A percentile compares a stretch with the other conserved stretches of the same genome.
phyloP scores from a whole-genome alignment of 2,113 vertebrate species.

The Oncorhynchus nerka region DNA sequence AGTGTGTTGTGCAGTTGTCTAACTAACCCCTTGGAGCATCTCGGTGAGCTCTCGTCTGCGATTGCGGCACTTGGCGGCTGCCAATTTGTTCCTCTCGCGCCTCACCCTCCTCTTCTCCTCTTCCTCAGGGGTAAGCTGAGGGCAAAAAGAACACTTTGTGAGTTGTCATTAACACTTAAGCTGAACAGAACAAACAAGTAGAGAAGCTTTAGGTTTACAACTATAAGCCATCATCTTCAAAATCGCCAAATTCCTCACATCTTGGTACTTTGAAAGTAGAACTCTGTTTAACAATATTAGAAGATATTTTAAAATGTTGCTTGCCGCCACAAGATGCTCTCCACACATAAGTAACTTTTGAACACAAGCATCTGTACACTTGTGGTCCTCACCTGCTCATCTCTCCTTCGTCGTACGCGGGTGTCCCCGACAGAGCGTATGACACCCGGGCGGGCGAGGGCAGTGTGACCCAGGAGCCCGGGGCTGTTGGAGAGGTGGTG shows the following conservation, averaged over 20 bases:
- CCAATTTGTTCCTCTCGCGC: slow-evolving; percentile 97
- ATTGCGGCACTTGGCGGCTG: slow-evolving; percentile 97
- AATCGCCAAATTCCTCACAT: too few relatives aligned
- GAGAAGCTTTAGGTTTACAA: not conserved
- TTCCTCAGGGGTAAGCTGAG: slow-evolving; percentile 94
- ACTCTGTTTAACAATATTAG: too few relatives aligned
- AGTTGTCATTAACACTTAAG: slow-evolving; percentile 8
- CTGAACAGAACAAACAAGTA: not conserved
- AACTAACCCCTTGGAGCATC: slow-evolving; percentile 94
- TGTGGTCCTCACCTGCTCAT: slow-evolving; percentile 84
- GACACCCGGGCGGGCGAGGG: slow-evolving; percentile 89
- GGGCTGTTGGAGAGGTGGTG: slow-evolving; percentile 84
- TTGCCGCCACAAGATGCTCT: too few relatives aligned
- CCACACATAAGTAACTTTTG: too few relatives aligned
- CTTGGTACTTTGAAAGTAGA: too few relatives aligned
- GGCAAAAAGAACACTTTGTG: slow-evolving; percentile 26
- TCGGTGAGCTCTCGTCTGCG: slow-evolving; percentile 94
- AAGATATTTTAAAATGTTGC: too few relatives aligned
- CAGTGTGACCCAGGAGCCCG: slow-evolving; percentile 83
- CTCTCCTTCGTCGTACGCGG: slow-evolving; percentile 87
- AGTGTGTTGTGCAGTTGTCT: not conserved
- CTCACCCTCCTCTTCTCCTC: slow-evolving; percentile 96
- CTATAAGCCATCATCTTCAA: not conserved
- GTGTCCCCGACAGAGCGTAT: slow-evolving; percentile 96
- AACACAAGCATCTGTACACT: too few relatives aligned